Evolutionary conservation across 1,140 invertebrate genomes (phyloP), one percentile per base, ranked within the genome.

Genomic region (Himalopsyche phryganea): DNA sequence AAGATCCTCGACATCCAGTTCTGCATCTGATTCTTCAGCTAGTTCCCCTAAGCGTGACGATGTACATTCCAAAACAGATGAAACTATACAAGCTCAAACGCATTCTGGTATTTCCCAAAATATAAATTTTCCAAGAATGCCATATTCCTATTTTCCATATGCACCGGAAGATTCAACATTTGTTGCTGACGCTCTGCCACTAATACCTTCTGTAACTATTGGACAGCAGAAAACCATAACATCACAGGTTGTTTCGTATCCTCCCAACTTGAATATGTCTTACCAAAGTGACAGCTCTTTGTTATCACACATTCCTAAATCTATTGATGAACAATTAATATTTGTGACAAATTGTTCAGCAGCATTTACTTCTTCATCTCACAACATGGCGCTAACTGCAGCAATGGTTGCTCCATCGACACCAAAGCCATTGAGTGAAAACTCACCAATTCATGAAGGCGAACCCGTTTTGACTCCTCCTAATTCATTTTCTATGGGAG

Each of bases 341-440:
- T 74, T 72, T 63, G 65, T 51, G 2, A 80, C 83, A 11, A 73
- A 85, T 0, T 86, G 85, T 72, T 84, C 83, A 2, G 88, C 89
- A 2, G 81, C 86, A 6, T 91, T 91, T 66, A 89, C 88, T 4
- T 84, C 87, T 11, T 89, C 86, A 2, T 83, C 86, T 38, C 84
- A 88, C 67, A 89, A 90, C 66, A 86, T 89, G 79, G 87, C 85
- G 0, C 68, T 90, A 1, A 89, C 86, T 2, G 84, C 86, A 5
- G 84, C 86, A 0, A 89, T 90, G 81, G 86, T 89, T 14, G 81
- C 80, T 50, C 73, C 78, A 42, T 69, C 73, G 15, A 71, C 75
- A 17, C 73, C 80, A 10, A 75, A 77, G 58, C 57, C 65, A 1
- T 70, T 72, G 2, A 56, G 70, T 7, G 74, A 60, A 20, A 28